Conservation (phyloP, 2,113 vertebrate species). For the Centropus unirufus region DNA sequence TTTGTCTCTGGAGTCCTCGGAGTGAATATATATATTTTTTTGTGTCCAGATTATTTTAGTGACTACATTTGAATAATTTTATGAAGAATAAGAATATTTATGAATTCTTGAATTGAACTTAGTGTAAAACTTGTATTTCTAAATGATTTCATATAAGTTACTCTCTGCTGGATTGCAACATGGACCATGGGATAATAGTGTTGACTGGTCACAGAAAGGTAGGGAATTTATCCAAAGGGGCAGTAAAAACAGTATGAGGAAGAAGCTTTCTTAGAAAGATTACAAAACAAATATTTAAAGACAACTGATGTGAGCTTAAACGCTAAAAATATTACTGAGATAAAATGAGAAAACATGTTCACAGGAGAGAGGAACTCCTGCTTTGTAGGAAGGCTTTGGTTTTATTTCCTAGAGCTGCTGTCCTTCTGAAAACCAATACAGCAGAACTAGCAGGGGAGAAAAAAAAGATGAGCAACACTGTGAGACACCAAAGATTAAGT, state of each 20-base stretch:
- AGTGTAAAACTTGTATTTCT: not conserved
- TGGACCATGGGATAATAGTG: not conserved
- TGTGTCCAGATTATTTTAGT: not conserved
- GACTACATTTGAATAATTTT: slow-evolving; percentile 15
- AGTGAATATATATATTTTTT: not conserved
- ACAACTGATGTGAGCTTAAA: not conserved
- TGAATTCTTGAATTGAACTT: slow-evolving; percentile 3
- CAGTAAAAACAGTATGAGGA: not conserved
- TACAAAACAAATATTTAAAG: not conserved
- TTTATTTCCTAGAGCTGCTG: not conserved
- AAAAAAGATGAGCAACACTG: not conserved
- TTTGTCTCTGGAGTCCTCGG: not conserved
- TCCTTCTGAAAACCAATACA: not conserved
- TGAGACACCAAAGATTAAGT: not conserved
- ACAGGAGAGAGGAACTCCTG: not conserved
- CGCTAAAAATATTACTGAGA: not conserved
- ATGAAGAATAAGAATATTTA: not conserved
- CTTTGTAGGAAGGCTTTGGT: not conserved
- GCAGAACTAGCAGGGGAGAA: not conserved
- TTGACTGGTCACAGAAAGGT: not conserved
- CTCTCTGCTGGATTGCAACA: not conserved
- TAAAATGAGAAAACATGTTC: not conserved
- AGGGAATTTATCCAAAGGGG: not conserved
- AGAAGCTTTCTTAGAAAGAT: not conserved
- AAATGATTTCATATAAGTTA: not conserved